Base-by-base conservation (phyloP, 2,797 vertebrate species). In the Parotocinclus haroldoi region DNA sequence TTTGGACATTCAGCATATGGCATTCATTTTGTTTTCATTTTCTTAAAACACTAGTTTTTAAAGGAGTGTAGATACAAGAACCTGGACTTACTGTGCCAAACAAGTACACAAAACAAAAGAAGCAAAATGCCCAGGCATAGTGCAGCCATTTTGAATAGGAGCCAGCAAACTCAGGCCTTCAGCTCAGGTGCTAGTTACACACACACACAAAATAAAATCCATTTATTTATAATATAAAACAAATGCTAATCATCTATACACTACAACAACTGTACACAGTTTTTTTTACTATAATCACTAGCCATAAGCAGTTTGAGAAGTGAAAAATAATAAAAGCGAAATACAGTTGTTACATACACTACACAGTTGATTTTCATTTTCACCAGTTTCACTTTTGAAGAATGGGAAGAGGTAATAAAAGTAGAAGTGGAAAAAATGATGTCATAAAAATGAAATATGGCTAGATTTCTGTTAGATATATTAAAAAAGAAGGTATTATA, bases 81-180 rank as follows among this genome's bases (percentile, higher is more conserved):
- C 12, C 3, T 16, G 44, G 3, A 75, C 75, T 77, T 77, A 79
- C 78, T 69, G 60, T 56, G 68, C 6, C 44, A 45, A 44, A 69
- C 27, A 16, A 66, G 52, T 52, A 63, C 69, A 58, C 61, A 74
- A 17, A 72, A 48, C 19, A 46, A 10, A 62, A 79, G 49, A 37
- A 77, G 44, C 36, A 48, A 39, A 36, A 68, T 18, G 48, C 38
- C 53, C 50, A 44, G 38, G 56, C 49, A 59, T 27, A 66, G 9
- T 12, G 58, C 38, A 53, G 68, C 68, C 78, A 77, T 79, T 17
- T 6, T 59, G 44, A 49, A 37, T 50, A 60, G 12, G 19, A 8
- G 37, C n/a, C n/a, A 40, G 12, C 39, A 50, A 8, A 18, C 50
- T 37, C 46, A 14, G 44, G 19, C 45, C 4, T 12, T 65, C 44